Percentiles rank a stretch among this genome's conserved stretches.
These are phyloP conservation scores for Semnornis frantzii DNA, from an alignment of 2,113 vertebrate genomes.

Conservation along the genomic window DNA sequence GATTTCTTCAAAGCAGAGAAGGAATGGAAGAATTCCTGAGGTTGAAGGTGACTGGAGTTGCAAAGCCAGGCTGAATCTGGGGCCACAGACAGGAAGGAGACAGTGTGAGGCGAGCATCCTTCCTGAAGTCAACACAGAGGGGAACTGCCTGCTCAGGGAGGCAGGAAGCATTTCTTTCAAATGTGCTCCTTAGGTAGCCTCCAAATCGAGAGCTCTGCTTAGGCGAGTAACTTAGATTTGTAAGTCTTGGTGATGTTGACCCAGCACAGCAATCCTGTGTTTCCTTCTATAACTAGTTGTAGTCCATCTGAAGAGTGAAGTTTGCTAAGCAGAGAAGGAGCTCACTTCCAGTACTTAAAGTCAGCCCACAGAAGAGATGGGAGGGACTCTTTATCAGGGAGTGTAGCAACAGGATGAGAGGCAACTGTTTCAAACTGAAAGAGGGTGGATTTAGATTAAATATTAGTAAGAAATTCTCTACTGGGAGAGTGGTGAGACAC, in stretches of 20 bases:
- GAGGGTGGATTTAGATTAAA: no score
- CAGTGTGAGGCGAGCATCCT: accelerated
- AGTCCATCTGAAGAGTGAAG: not conserved
- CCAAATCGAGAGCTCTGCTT: not conserved
- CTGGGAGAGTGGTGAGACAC: no score
- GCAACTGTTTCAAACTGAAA: no score
- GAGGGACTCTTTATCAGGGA: no score
- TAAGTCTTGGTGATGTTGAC: accelerated
- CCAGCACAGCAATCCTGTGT: accelerated
- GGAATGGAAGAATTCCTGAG: not conserved
- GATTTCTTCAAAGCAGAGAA: not conserved
- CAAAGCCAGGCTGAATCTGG: not conserved
- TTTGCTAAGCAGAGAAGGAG: not conserved
- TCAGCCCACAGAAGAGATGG: no score
- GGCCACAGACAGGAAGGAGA: not conserved
- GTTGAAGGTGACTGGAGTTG: not conserved
- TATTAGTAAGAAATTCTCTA: no score
- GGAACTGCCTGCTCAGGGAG: not conserved
- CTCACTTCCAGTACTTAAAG: not conserved
- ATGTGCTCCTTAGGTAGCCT: not conserved
- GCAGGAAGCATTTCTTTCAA: not conserved
- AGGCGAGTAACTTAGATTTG: not conserved
- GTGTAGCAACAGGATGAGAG: no score
- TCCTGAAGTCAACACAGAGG: not conserved
- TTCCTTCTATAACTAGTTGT: not conserved